Evolutionary conservation across 2,888 invertebrate species (phyloP).

Genomic region (Athripsodes cinereus): DNA sequence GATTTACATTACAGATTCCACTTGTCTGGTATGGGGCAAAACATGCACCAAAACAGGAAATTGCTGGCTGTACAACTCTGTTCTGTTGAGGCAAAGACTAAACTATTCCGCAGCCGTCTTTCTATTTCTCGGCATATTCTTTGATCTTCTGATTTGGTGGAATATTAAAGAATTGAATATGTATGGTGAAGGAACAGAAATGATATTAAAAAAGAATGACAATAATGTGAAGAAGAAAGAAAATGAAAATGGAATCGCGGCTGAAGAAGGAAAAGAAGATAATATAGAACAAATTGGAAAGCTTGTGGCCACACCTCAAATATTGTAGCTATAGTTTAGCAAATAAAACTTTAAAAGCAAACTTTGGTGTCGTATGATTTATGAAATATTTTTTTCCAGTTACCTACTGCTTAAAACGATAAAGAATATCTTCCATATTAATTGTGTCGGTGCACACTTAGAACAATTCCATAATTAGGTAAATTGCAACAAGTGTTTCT

Average conservation of each 20-base stretch:
- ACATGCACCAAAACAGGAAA: conserved; percentile 64
- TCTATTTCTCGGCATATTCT: conserved; percentile 56
- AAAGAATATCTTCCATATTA: no score
- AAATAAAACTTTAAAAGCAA: no score
- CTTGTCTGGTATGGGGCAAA: conserved; percentile 69
- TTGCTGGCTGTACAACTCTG: conserved; percentile 69
- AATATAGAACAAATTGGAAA: background rate
- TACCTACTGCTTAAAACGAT: no score
- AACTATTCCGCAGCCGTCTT: conserved; percentile 63
- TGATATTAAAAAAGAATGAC: conserved; percentile 23
- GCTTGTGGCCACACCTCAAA: background rate
- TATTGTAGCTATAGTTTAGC: no score
- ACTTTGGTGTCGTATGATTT: no score
- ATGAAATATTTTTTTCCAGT: no score
- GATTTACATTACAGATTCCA: conserved; percentile 53
- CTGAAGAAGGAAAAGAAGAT: conserved; percentile 4
- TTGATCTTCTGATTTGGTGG: conserved; percentile 63
- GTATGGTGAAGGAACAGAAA: conserved; percentile 53
- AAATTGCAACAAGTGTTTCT: no score
- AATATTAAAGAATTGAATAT: conserved; percentile 62
- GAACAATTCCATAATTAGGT: no score
- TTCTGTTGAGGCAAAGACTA: conserved; percentile 46
- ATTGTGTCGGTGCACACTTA: no score
- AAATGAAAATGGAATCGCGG: background rate
- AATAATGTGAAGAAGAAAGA: background rate